Evolutionary conservation across 2,113 vertebrate species (phyloP).

Genomic region (Melanerpes aurifrons): DNA sequence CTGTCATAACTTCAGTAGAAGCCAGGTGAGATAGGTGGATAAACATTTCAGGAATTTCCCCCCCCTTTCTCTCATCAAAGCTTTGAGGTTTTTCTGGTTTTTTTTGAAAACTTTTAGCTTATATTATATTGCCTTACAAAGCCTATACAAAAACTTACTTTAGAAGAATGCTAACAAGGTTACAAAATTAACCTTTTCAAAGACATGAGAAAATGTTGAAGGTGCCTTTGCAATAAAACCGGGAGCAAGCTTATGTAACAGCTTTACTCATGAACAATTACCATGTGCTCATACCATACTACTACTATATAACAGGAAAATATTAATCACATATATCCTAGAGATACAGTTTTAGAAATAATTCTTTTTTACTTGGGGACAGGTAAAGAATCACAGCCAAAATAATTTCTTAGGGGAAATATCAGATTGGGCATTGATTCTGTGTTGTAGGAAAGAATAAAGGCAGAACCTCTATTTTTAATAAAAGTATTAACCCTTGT

Average conservation of each 20-base stretch:
- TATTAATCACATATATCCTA: conserved; percentile 2
- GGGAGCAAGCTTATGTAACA: background rate
- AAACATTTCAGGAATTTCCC: background rate
- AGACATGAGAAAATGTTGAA: background rate
- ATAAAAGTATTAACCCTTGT: background rate
- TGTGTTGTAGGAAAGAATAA: background rate
- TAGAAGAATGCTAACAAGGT: background rate
- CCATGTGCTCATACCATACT: background rate
- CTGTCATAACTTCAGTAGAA: background rate
- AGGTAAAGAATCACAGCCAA: background rate
- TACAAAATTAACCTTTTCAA: background rate
- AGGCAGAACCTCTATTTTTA: background rate
- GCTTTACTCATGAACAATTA: background rate
- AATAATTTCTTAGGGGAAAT: background rate
- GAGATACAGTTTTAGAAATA: background rate
- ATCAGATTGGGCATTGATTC: background rate
- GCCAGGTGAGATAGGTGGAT: background rate
- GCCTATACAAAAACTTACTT: background rate
- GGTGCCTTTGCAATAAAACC: background rate
- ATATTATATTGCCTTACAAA: background rate
- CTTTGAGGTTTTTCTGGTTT: background rate
- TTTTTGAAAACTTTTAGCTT: background rate
- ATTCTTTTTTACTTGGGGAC: background rate
- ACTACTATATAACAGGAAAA: background rate
- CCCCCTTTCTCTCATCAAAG: background rate